A percentile compares a stretch with the other conserved stretches of the same genome.
phyloP scores from a whole-genome alignment of 2,797 vertebrate species.

The Lateolabrax maculatus region DNA sequence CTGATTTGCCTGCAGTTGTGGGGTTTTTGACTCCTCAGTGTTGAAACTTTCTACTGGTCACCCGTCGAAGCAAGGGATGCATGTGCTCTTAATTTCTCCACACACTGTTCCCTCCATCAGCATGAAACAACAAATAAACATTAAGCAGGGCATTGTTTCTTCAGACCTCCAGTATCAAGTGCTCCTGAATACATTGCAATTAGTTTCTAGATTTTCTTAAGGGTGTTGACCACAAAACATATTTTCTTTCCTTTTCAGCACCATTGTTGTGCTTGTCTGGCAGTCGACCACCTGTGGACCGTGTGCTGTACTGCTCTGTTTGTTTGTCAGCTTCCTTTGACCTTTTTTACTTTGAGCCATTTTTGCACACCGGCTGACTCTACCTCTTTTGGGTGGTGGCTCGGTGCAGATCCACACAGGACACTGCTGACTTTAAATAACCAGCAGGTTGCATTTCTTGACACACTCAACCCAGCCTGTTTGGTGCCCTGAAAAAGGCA shows the following conservation, averaged over 20 bases:
- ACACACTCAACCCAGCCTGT: conserved; percentile 14
- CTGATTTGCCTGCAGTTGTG: neutral
- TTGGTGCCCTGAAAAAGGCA: conserved; percentile 3
- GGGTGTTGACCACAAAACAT: neutral
- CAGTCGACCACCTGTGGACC: conserved; percentile 25
- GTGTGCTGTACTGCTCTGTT: conserved; percentile 29
- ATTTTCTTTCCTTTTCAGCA: conserved; percentile 10
- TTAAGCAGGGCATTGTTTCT: neutral
- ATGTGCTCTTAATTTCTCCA: neutral
- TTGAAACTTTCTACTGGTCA: neutral
- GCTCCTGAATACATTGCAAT: neutral
- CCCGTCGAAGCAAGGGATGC: neutral
- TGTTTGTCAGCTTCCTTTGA: conserved; percentile 34
- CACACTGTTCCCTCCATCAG: neutral
- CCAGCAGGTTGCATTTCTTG: conserved; percentile 23
- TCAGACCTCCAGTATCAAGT: conserved; percentile 9
- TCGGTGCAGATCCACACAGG: conserved; percentile 10
- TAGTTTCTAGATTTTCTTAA: neutral
- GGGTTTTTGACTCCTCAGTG: neutral
- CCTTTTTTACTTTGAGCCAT: conserved; percentile 32
- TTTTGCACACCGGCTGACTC: neutral
- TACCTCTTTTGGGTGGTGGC: conserved; percentile 20
- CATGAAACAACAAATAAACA: conserved; percentile 15
- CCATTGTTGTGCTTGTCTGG: conserved; percentile 1
- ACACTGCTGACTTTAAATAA: conserved; percentile 27